These are phyloP conservation scores for Lepidostoma basale DNA, from an alignment of 1,140 invertebrate species.

Conservation along the genomic window DNA sequence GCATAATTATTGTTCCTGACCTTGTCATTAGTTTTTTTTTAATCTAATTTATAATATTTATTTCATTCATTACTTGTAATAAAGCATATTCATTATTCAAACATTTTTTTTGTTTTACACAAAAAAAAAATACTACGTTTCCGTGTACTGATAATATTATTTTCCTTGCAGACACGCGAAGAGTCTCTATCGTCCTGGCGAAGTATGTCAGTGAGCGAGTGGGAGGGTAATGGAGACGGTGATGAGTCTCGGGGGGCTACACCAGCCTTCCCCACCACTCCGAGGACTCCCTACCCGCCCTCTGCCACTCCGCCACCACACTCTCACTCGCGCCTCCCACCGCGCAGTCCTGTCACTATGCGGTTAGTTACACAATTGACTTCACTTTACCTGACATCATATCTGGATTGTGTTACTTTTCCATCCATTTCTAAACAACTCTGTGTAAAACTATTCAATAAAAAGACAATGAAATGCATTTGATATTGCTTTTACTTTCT, in stretches of 20 bases:
- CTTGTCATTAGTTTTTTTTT: neutral
- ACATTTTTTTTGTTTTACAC: too few species aligned
- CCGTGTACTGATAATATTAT: neutral
- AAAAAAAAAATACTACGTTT: neutral
- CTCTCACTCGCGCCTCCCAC: conserved; percentile 63
- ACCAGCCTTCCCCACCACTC: conserved; percentile 87
- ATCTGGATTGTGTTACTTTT: too few species aligned
- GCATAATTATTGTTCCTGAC: neutral
- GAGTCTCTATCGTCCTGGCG: conserved; percentile 68
- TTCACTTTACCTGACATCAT: too few species aligned
- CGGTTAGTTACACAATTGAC: too few species aligned
- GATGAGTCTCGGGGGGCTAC: conserved; percentile 75
- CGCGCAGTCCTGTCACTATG: conserved; percentile 75
- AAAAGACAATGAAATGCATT: too few species aligned
- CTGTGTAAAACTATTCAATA: too few species aligned
- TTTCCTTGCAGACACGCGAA: conserved; percentile 63
- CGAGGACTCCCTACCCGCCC: conserved; percentile 82
- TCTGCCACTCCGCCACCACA: conserved; percentile 63
- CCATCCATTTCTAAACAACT: too few species aligned
- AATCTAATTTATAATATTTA: too few species aligned
- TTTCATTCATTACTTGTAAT: too few species aligned
- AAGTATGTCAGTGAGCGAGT: conserved; percentile 64
- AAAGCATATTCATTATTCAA: too few species aligned
- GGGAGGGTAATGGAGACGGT: conserved; percentile 52
- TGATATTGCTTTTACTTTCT: too few species aligned